Percentiles rank a stretch among this genome's conserved stretches.
These are phyloP conservation scores for Poecilia wingei DNA, from an alignment of 2,797 vertebrate genomes.

Conservation along the genomic window DNA sequence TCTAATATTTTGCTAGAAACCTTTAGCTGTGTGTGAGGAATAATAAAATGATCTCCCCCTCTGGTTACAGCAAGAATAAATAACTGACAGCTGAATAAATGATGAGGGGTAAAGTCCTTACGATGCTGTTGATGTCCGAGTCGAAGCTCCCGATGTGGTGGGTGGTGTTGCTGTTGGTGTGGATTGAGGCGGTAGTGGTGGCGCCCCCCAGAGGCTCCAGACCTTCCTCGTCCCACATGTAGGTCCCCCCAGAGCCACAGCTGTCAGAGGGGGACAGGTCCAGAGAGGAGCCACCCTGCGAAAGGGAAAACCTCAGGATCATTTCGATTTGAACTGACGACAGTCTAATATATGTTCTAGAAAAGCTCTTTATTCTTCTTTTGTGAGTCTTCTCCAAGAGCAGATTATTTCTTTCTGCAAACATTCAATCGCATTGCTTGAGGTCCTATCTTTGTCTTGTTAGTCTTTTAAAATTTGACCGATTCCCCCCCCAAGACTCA, in stretches of 20 bases:
- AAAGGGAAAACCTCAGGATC: background rate
- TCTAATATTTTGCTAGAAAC: background rate
- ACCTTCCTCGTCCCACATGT: constrained; percentile 98
- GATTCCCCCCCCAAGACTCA: background rate
- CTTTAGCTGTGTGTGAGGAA: background rate
- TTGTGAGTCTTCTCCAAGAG: background rate
- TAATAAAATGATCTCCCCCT: background rate
- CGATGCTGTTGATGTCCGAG: constrained; percentile 94
- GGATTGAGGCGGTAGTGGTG: constrained; percentile 24
- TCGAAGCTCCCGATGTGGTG: constrained; percentile 90
- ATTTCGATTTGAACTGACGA: background rate
- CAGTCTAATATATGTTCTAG: background rate
- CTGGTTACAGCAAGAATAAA: background rate
- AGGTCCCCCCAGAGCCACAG: constrained; percentile 93
- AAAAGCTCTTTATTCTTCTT: background rate
- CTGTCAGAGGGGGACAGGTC: constrained; percentile 96
- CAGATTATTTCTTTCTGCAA: too few species aligned
- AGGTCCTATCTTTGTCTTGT: too few species aligned
- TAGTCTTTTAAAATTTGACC: too few species aligned
- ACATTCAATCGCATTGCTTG: too few species aligned
- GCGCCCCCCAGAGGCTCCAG: constrained; percentile 85
- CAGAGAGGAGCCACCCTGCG: constrained; percentile 88
- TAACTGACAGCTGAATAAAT: background rate
- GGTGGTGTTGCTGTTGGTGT: constrained; percentile 65
- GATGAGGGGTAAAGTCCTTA: constrained; percentile 53